These are phyloP conservation scores for Strigops habroptila DNA, from an alignment of 2,113 vertebrate genomes.

Conservation along the genomic window DNA sequence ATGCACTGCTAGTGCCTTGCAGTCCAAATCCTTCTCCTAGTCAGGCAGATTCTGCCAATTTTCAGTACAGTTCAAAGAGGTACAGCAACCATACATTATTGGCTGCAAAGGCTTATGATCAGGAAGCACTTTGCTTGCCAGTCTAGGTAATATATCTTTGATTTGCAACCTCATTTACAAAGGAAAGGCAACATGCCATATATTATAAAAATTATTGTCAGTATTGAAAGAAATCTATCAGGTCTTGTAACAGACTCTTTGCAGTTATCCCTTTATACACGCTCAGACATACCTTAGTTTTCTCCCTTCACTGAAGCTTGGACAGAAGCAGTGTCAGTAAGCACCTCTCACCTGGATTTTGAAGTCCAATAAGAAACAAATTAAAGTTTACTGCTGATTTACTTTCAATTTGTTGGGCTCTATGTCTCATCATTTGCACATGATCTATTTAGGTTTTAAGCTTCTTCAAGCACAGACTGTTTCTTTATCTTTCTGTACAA, in stretches of 20 bases:
- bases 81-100: neutral
- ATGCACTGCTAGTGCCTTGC: neutral
- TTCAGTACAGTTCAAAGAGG: neutral
- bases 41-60: neutral
- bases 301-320: neutral
- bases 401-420: neutral
- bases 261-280: neutral
- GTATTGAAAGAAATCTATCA: neutral
- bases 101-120: neutral
- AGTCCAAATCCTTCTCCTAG: neutral
- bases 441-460: neutral
- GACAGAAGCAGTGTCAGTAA: neutral
- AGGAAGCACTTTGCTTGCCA: slow-evolving; percentile 24
- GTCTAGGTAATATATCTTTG: neutral
- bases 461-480: neutral
- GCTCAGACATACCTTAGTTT: neutral
- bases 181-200: neutral
- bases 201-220: neutral
- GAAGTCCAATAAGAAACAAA: neutral
- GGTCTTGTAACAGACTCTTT: neutral
- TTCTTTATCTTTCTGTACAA: neutral
- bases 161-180: neutral
- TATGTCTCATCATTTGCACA: neutral
- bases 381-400: neutral
- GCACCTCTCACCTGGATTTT: neutral